These are phyloP conservation scores for Drosophila seguyi DNA, from an alignment of 1,140 invertebrate genomes.

Conservation along the genomic window DNA sequence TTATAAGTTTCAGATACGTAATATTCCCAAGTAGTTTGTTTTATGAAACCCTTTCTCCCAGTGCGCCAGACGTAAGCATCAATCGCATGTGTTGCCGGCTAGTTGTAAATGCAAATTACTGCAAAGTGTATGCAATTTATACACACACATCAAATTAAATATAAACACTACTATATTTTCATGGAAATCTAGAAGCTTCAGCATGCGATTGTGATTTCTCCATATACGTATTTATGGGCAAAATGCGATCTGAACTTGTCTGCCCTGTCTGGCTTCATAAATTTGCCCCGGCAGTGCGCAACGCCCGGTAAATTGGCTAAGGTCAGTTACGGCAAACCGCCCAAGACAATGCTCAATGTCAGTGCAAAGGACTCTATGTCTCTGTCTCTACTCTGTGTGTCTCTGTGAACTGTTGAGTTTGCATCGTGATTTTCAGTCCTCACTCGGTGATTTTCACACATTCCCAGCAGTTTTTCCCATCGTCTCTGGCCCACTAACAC, in stretches of 20 bases:
- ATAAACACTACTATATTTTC: conserved; percentile 33
- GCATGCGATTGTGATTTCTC: conserved; percentile 19
- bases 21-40: neutral
- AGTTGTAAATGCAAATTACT: conserved; percentile 60
- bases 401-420: conserved; percentile 12
- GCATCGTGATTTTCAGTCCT: conserved; percentile 40
- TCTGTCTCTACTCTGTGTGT: neutral
- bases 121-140: conserved; percentile 65
- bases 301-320: conserved; percentile 59
- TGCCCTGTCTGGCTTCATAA: conserved; percentile 24
- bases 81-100: conserved; percentile 35
- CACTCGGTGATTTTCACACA: conserved; percentile 54
- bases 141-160: conserved; percentile 55
- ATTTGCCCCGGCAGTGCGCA: conserved; percentile 28
- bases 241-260: conserved; percentile 14
- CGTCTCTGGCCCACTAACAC: conserved; percentile 23
- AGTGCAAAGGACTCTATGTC: conserved; percentile 7
- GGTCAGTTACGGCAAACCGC: conserved; percentile 57
- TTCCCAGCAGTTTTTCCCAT: conserved; percentile 62
- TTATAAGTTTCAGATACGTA: no score
- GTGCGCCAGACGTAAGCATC: conserved; percentile 14
- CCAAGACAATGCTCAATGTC: conserved; percentile 25
- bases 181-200: conserved; percentile 47
- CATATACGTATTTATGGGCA: conserved; percentile 12
- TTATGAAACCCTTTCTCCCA: neutral